These are phyloP conservation scores for Oscheius onirici DNA, from an alignment of 2,888 invertebrate genomes.

Conservation along the genomic window DNA sequence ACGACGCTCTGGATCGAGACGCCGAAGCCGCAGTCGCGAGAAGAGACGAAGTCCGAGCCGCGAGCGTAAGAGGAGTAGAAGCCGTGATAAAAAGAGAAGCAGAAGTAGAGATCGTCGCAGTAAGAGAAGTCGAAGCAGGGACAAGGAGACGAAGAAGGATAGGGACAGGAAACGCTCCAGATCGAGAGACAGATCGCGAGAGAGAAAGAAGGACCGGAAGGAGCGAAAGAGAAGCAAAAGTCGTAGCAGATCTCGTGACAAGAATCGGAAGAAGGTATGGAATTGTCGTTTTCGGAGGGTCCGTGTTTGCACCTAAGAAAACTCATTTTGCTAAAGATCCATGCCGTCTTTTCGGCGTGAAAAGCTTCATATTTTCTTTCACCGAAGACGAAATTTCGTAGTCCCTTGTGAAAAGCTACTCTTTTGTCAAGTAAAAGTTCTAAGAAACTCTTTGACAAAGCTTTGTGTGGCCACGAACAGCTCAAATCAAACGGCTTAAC, in stretches of 20 bases:
- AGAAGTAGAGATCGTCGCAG: slow-evolving; percentile 31
- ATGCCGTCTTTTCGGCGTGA: no score
- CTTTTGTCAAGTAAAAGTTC: no score
- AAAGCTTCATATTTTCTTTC: no score
- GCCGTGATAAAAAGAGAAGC: slow-evolving; percentile 18
- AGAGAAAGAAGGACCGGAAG: slow-evolving; percentile 37
- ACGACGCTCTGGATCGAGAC: slow-evolving; percentile 37
- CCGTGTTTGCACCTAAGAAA: no score
- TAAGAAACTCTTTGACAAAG: no score
- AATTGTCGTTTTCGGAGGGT: background rate
- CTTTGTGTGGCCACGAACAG: no score
- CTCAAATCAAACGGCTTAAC: no score
- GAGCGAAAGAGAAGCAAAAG: slow-evolving; percentile 33
- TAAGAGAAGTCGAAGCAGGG: slow-evolving; percentile 36
- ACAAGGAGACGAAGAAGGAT: slow-evolving; percentile 38
- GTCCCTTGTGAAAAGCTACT: no score
- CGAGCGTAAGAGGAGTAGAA: slow-evolving; percentile 34
- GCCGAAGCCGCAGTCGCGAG: slow-evolving; percentile 37
- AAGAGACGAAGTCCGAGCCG: slow-evolving; percentile 46
- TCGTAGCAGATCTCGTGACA: slow-evolving; percentile 28
- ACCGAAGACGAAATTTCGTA: no score
- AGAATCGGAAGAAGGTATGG: slow-evolving; percentile 29
- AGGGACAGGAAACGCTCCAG: slow-evolving; percentile 48
- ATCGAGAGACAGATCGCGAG: slow-evolving; percentile 39
- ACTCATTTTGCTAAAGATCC: no score